A percentile compares a stretch with the other conserved stretches of the same genome.
These are phyloP conservation scores for Rhyacophila evoluta DNA, from an alignment of 2,888 invertebrate species.

Conservation along the genomic window DNA sequence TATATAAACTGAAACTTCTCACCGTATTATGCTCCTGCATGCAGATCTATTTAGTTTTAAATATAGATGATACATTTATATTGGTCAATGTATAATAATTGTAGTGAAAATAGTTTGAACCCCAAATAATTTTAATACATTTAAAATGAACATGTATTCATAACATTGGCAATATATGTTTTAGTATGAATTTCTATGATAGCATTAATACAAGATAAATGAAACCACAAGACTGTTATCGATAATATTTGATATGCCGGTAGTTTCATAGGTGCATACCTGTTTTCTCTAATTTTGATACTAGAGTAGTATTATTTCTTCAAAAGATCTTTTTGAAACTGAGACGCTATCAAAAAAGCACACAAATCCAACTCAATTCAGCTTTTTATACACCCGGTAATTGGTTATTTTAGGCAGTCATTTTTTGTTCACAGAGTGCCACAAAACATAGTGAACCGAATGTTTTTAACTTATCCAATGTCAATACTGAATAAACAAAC, in stretches of 20 bases:
- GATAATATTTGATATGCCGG: constrained; percentile 5
- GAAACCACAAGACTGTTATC: constrained; percentile 6
- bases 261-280: background rate
- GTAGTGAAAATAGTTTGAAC: too few species aligned
- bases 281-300: background rate
- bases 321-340: background rate
- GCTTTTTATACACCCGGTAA: constrained; percentile 11
- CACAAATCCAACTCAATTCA: background rate
- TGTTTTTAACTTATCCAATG: background rate
- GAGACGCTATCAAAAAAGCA: constrained; percentile 5
- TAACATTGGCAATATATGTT: too few species aligned
- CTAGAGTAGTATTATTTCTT: background rate
- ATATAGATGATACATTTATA: too few species aligned
- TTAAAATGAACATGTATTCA: too few species aligned
- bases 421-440: background rate
- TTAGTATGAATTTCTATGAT: too few species aligned
- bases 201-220: too few species aligned
- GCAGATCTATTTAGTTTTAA: too few species aligned
- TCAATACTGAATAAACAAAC: too few species aligned
- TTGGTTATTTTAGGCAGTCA: constrained; percentile 11
- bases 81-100: too few species aligned
- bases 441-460: background rate
- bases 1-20: too few species aligned
- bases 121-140: too few species aligned
- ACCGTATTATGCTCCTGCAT: too few species aligned